phyloP scores from a whole-genome alignment of 2,113 vertebrate genomes.

The Lampris incognitus region DNA sequence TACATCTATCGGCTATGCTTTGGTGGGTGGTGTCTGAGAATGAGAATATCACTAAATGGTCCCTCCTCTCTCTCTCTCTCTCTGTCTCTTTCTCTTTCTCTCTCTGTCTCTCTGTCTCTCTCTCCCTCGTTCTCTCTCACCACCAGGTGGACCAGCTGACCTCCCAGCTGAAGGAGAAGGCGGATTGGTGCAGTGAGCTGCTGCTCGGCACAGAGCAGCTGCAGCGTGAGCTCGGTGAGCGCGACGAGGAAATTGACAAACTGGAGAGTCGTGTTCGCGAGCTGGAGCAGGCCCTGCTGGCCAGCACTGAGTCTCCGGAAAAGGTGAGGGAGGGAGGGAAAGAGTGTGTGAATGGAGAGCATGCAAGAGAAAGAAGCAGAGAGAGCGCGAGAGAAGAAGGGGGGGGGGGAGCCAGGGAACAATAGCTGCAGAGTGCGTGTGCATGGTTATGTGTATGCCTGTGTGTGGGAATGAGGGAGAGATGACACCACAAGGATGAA shows the following conservation, averaged over 20 bases:
- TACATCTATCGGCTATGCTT: slow-evolving; percentile 63
- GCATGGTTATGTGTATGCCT: slow-evolving; percentile 30
- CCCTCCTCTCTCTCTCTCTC: slow-evolving; percentile 4
- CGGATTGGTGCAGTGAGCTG: slow-evolving; percentile 95
- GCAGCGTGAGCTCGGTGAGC: slow-evolving; percentile 90
- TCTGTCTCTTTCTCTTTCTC: background rate
- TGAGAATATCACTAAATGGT: slow-evolving; percentile 50
- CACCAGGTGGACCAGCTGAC: slow-evolving; percentile 91
- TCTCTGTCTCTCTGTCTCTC: background rate
- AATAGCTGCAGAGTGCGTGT: slow-evolving; percentile 45
- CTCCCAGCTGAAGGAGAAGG: slow-evolving; percentile 93
- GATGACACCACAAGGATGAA: slow-evolving; percentile 54
- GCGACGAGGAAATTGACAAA: slow-evolving; percentile 95
- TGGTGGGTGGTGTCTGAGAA: slow-evolving; percentile 43
- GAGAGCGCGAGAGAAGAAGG: background rate
- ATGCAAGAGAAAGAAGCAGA: slow-evolving; percentile 21
- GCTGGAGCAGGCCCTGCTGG: slow-evolving; percentile 91
- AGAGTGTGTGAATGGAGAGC: slow-evolving; percentile 10
- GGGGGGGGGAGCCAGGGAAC: slow-evolving; percentile 27
- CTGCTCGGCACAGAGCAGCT: slow-evolving; percentile 92
- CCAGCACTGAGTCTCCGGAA: slow-evolving; percentile 85
- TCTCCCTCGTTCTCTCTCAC: slow-evolving; percentile 4
- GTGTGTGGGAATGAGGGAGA: slow-evolving; percentile 40
- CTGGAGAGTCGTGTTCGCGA: slow-evolving; percentile 90
- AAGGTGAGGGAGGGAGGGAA: slow-evolving; percentile 78